These are phyloP conservation scores for Melanotaenia parkinsoni DNA, from an alignment of 2,797 vertebrate species.

Conservation along the genomic window DNA sequence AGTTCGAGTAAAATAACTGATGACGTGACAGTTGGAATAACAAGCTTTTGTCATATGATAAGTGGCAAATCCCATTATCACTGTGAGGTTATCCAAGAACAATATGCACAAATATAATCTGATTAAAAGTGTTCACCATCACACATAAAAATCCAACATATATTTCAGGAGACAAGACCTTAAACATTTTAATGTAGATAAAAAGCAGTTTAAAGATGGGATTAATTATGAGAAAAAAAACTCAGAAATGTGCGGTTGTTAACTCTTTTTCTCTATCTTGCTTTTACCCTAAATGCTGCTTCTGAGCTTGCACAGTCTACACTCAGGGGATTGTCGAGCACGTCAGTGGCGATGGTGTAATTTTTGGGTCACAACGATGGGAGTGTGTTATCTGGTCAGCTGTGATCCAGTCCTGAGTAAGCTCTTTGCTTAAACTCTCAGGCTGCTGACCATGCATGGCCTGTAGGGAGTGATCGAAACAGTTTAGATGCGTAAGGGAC, in stretches of 20 bases:
- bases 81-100: constrained; percentile 60
- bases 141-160: constrained; percentile 55
- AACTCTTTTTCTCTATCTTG: background rate
- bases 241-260: background rate
- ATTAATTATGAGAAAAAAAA: constrained; percentile 1
- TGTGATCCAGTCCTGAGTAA: constrained; percentile 80
- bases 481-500: constrained; percentile 68
- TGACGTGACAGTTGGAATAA: constrained; percentile 54
- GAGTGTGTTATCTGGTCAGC: constrained; percentile 81
- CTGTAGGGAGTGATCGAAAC: constrained; percentile 66
- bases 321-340: constrained; percentile 13
- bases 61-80: constrained; percentile 69
- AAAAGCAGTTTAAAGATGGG: background rate
- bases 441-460: constrained; percentile 81
- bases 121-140: constrained; percentile 64
- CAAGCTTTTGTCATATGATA: constrained; percentile 50
- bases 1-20: constrained; percentile 74
- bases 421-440: constrained; percentile 82
- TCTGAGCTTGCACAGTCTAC: background rate
- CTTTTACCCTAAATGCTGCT: background rate
- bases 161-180: constrained; percentile 13
- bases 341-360: constrained; percentile 26
- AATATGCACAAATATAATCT: constrained; percentile 72
- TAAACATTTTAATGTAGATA: constrained; percentile 2
- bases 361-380: constrained; percentile 73